These are phyloP conservation scores for Sakesphorus luctuosus DNA, from an alignment of 2,113 vertebrate species.

Conservation along the genomic window DNA sequence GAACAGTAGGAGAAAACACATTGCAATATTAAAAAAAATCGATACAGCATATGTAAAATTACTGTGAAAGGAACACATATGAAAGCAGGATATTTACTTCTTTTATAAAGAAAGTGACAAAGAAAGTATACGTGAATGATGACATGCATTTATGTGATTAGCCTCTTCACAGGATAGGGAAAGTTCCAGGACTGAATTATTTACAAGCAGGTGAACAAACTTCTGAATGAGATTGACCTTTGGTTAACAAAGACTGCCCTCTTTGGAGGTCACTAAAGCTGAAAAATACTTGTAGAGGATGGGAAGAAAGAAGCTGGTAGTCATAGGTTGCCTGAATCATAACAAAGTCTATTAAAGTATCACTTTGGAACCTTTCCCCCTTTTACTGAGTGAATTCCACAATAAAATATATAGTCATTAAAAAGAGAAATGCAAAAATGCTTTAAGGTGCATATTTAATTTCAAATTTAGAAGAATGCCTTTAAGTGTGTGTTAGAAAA, in stretches of 20 bases:
- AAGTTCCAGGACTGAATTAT: not conserved
- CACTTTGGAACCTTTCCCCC: not conserved
- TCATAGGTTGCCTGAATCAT: not conserved
- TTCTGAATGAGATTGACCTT: not conserved
- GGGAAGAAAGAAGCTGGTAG: not conserved
- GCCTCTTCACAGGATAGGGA: not conserved
- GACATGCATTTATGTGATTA: not conserved
- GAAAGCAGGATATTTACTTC: not conserved
- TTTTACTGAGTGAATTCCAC: not conserved
- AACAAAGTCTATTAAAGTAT: not conserved
- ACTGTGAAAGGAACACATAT: not conserved
- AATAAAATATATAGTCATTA: not conserved
- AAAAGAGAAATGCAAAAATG: not conserved
- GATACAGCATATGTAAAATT: not conserved
- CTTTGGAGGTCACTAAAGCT: not conserved
- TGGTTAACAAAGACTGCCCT: not conserved
- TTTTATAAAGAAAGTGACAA: not conserved
- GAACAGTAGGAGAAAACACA: not conserved
- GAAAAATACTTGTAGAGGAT: not conserved
- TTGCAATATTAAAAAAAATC: not conserved
- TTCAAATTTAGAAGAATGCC: not conserved
- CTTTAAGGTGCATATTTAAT: not conserved
- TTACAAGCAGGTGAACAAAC: not conserved
- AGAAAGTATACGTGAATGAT: not conserved
- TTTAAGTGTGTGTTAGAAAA: not conserved